Evolutionary conservation across 2,888 invertebrate genomes (phyloP), one percentile per base, ranked within the genome.

Genomic region (Adineta ricciae): DNA sequence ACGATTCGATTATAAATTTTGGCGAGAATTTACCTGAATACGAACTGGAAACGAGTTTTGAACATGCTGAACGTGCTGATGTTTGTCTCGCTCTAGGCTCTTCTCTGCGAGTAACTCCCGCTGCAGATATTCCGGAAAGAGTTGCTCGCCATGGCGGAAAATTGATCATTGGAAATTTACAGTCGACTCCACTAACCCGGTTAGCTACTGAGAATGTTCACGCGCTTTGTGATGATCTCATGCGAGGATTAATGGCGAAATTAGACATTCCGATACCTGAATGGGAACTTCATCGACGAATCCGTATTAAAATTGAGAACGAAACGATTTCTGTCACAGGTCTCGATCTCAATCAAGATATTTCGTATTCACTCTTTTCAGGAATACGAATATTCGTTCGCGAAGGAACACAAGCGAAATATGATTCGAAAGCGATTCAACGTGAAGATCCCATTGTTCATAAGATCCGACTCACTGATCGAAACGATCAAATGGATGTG

Each of bases 41-140:
- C 21, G 84, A 64, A 46, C 46, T 84, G 41, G 21, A 27, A 41
- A 19, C 56, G 56, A 50, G 64, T 36, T n/a, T 56, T n/a, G 54
- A 46, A 41, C 38, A 72, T 56, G 38, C 64, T n/a, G 27, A 84
- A n/a, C 52, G 21, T 27, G 84, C 84, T 9, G 84, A 84, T 50
- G 49, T 84, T 27, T 84, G 84, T 54, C 84, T 84, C 36, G 84
- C 56, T 2, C 32, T 84, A 27, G 84, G 84, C 21, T 84, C 84
- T 27, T 84, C 84, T 19, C 46, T 84, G 19, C 41, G 64, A 19
- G 84, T 84, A n/a, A 72, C 72, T 2, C 84, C 84, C 41, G 78
- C 78, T 11, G 78, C 78, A 24, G 41, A 78, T 78, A 78, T 78
- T 78, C 78, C 78, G 3, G 16, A 41, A 78, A 8, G 41, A 41